Evolutionary conservation across 2,888 invertebrate genomes (phyloP).

Genomic region (Clostera curtula): DNA sequence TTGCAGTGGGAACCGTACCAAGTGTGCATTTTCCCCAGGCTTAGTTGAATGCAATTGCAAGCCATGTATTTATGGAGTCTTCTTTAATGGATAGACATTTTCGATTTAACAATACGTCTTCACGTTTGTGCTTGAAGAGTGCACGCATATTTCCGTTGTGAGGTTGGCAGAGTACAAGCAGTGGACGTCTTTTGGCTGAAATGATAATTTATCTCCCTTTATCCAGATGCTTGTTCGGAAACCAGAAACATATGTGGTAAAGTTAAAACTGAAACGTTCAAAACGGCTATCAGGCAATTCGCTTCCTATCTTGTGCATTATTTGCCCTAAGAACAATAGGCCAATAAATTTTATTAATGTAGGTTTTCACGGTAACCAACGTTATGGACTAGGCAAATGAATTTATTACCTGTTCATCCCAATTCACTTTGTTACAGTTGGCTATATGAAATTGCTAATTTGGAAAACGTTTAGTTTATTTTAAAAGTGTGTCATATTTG

Average conservation of each 20-base stretch:
- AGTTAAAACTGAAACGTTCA: too few relatives aligned
- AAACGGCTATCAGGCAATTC: slow-evolving; percentile 25
- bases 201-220: too few relatives aligned
- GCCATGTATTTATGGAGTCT: slow-evolving; percentile 20
- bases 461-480: too few relatives aligned
- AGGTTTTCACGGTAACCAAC: slow-evolving; percentile 17
- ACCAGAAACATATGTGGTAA: too few relatives aligned
- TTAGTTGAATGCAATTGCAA: slow-evolving; percentile 8
- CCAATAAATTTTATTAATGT: slow-evolving; percentile 25
- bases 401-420: slow-evolving; percentile 16
- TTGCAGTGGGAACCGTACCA: slow-evolving; percentile 35
- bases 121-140: slow-evolving; percentile 3
- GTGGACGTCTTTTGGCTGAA: too few relatives aligned
- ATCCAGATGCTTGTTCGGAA: too few relatives aligned
- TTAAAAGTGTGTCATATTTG: too few relatives aligned
- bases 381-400: slow-evolving; percentile 21
- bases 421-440: slow-evolving; percentile 17
- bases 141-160: too few relatives aligned
- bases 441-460: slow-evolving; percentile 6
- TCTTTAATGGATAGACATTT: slow-evolving; percentile 17
- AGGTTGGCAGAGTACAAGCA: too few relatives aligned
- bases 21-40: slow-evolving; percentile 44
- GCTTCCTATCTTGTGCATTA: slow-evolving; percentile 7
- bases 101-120: slow-evolving; percentile 21
- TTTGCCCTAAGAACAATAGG: slow-evolving; percentile 25